Base-by-base conservation (phyloP, 2,888 invertebrate genomes). In the Ennomos quercinarius region DNA sequence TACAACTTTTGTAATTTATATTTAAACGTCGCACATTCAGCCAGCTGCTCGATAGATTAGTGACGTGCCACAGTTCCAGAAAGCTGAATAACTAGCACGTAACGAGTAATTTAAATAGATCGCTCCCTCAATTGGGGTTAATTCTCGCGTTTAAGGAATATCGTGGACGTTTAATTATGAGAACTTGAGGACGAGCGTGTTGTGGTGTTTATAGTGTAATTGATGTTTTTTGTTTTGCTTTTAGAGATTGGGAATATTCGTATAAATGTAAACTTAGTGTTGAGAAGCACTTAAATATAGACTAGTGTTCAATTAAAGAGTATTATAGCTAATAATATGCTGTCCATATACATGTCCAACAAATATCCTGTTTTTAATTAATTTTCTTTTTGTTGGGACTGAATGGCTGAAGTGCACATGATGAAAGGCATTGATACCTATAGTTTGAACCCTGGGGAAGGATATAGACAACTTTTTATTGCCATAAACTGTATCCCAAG, bases 51-150 rank as follows among this genome's bases (percentile, higher is more conserved):
- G 74, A 85, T 87, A 89, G 87, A 85, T 87, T 87, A 86, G 80
- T 88, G 88, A 87, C 86, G 86, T 86, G 89, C 84, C 88, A 83
- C 81, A 81, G 84, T 91, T 91, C 91, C 91, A 91, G 87, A 92
- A 92, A 92, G 87, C 83, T 87, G 91, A 87, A 88, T 89, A 88
- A 66, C 61, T 63, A 64, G 85, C 83, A 77, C 81, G 86, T 83
- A 86, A 80, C 78, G 79, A 86, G 87, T 90, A 86, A 91, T 91
- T 91, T 92, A 91, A 91, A 91, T 91, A 92, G 89, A 90, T 86
- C 90, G 88, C 84, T 87, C 88, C 85, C 85, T 90, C 92, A 92
- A 92, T 92, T 92, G 91, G 86, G 92, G 92, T 92, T 91, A 92
- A 92, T 91, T 92, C 91, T 74, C 84, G 82, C 86, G 86, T 92